phyloP scores from a whole-genome alignment of 2,888 invertebrate species.

The Enchytraeus crypticus region DNA sequence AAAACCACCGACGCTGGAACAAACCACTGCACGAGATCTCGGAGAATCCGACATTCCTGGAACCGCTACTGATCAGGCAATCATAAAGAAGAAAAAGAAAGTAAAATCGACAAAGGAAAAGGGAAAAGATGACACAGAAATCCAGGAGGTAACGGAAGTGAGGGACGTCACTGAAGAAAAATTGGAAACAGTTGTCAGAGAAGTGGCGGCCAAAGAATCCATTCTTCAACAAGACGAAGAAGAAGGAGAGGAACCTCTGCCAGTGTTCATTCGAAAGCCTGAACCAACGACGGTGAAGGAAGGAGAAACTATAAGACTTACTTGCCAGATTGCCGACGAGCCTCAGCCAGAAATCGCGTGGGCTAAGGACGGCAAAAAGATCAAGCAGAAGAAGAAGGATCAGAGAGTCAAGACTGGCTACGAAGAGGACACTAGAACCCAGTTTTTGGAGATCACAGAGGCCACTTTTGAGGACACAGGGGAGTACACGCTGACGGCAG shows the following conservation, averaged over 20 bases:
- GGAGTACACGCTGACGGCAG: conserved; percentile 33
- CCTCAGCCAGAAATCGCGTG: neutral
- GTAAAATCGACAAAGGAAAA: neutral
- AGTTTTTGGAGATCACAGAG: conserved; percentile 28
- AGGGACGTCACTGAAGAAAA: neutral
- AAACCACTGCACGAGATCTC: neutral
- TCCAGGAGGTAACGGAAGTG: neutral
- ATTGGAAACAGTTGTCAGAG: neutral
- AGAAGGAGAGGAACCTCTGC: conserved; percentile 1
- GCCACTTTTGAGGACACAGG: conserved; percentile 31
- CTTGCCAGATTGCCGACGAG: conserved; percentile 13
- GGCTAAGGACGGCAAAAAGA: neutral
- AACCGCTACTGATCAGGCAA: neutral
- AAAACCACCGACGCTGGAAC: neutral
- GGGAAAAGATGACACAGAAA: neutral
- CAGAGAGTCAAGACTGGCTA: neutral
- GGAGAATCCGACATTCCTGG: neutral
- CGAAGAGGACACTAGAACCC: neutral
- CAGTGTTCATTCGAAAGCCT: conserved; percentile 12
- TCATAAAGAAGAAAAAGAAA: neutral
- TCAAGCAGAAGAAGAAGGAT: neutral
- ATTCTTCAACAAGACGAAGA: neutral
- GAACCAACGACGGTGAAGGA: conserved; percentile 11
- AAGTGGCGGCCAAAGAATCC: neutral
- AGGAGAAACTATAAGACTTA: conserved; percentile 18